Evolutionary conservation across 1,140 invertebrate genomes (phyloP), one percentile per base, ranked within the genome.

Genomic region (Pygmarrhopalites habei): DNA sequence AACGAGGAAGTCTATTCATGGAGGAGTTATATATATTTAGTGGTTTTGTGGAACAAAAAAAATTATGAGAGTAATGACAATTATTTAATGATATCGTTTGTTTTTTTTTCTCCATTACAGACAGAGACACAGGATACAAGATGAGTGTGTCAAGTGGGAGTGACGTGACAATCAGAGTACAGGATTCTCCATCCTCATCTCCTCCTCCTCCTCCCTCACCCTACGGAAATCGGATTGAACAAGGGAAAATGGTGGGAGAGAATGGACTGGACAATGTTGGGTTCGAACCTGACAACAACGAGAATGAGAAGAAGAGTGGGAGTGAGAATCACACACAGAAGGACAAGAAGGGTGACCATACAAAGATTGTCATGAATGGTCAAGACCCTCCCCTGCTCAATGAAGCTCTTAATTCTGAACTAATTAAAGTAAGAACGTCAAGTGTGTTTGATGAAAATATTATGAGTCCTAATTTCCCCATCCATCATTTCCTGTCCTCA

Each of bases 331-430:
- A 28, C 21, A 23, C 4, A 14, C 10, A 53, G 51, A 25, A 12
- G 4, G 4, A 14, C 23, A 53, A 53, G 51, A 26, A 23, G 10
- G 51, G 23, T 4, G 32, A 51, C 51, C 56, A 62, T 19, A 67
- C 66, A 10, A 32, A 64, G 30, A 64, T 67, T 35, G 43, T 41
- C 14, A 67, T 67, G 58, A 64, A 61, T 64, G 64, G 58, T 12
- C 46, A 53, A 12, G 47, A 55, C 28, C 14, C n/a, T 7, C 39
- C 64, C 32, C 52, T 58, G 30, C 32, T 79, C 64, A 77, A 80
- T 47, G 87, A 89, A 78, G 86, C 86, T 26, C 86, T 89, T 29
- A 89, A 89, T 74, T 75, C 88, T 64, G 87, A 89, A 76, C 77
- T 89, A 64, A 84, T 89, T 46, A 88, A 87, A n/a, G n/a, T n/a